phyloP scores from a whole-genome alignment of 2,797 vertebrate genomes.

The Euthynnus affinis region DNA sequence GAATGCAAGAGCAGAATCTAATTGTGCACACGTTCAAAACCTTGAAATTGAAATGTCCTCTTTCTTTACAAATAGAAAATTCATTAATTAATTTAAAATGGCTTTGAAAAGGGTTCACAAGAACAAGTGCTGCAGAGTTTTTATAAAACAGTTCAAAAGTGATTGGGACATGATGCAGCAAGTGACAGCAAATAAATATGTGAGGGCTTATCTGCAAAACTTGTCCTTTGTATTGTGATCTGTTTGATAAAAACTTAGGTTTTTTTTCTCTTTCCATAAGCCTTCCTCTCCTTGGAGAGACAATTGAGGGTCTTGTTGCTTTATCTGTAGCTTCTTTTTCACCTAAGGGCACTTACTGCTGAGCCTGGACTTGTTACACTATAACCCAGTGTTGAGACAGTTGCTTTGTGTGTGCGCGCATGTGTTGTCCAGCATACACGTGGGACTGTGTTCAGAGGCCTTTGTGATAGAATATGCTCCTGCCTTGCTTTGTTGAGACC shows the following conservation, averaged over 20 bases:
- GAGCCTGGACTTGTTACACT: slow-evolving; percentile 72
- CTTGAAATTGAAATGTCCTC: slow-evolving; percentile 19
- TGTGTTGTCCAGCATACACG: slow-evolving; percentile 68
- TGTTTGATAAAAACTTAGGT: slow-evolving; percentile 71
- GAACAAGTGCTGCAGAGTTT: background rate
- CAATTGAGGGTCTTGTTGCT: slow-evolving; percentile 74
- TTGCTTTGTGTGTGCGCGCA: slow-evolving; percentile 48
- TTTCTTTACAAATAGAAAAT: slow-evolving; percentile 11
- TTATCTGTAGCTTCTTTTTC: slow-evolving; percentile 73
- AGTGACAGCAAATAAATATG: slow-evolving; percentile 39
- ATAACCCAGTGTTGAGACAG: slow-evolving; percentile 66
- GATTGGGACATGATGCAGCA: slow-evolving; percentile 22
- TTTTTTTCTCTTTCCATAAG: slow-evolving; percentile 49
- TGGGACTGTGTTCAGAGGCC: slow-evolving; percentile 75
- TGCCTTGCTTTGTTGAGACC: slow-evolving; percentile 72
- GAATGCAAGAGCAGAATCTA: background rate
- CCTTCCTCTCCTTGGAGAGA: slow-evolving; percentile 81
- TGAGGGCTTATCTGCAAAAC: slow-evolving; percentile 45
- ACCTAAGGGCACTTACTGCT: slow-evolving; percentile 75
- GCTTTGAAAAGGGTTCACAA: background rate
- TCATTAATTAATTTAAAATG: background rate
- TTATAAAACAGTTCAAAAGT: background rate
- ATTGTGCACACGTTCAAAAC: background rate
- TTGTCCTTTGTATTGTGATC: slow-evolving; percentile 69
- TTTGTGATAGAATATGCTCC: slow-evolving; percentile 83